Evolutionary conservation across 1,140 invertebrate genomes (phyloP), one percentile per base, ranked within the genome.

Genomic region (Branchinecta lynchi): DNA sequence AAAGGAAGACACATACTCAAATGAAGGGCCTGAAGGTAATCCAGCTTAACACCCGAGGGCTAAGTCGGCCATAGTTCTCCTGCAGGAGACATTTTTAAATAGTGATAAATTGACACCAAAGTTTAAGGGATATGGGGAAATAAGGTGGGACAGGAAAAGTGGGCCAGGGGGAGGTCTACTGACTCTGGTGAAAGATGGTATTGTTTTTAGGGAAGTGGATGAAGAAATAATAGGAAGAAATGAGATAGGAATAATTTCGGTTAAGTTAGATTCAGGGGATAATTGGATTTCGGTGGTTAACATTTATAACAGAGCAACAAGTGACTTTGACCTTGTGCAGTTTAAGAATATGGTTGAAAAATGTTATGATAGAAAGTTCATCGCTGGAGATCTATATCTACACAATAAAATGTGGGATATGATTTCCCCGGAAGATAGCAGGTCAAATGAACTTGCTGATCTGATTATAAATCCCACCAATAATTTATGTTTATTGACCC

Each of bases 351-450:
- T 60, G 17, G 17, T 15, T 60, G 51, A 60, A 12, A 15, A 60
- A 12, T 60, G 51, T 60, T 3, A 60, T 1, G 17, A 60, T 60
- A 20, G 17, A 15, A 60, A 60, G 17, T 60, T 60, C 6, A 60
- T 60, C 3, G 51, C 12, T 3, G 51, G 51, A 3, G 51, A 60
- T 20, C 17, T 60, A 12, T 3, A 60, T 60, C 51, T 60, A 15
- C 51, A 60, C 17, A 60, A 60, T 60, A 60, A 60, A 60, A 60
- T 60, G 51, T 60, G 51, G 51, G 51, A 60, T 20, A 60, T 20
- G 12, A 6, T 20, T 15, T 60, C 51, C 12, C 51, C 12, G 6
- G 12, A 60, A 20, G 51, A 60, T 20, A 12, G 17, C 12, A 2
- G 17, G 51, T 60, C 51, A 15, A 15, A 15, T 60, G 51, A 12